Conservation (phyloP, 2,888 invertebrate genomes). For the Melanargia galathea region DNA sequence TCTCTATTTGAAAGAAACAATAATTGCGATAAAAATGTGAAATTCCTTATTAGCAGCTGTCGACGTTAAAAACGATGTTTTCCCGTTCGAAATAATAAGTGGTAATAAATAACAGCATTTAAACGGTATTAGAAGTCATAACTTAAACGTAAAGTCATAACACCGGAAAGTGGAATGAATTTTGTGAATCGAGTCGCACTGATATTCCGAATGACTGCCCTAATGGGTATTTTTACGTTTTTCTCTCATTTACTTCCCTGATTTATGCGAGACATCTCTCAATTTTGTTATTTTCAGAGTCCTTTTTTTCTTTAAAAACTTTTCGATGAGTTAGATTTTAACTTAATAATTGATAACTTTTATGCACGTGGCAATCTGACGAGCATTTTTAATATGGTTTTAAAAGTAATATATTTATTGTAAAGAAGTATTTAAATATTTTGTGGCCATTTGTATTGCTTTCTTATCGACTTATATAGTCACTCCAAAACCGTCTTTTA, state of each 20-base stretch:
- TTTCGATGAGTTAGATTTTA: slow-evolving; percentile 10
- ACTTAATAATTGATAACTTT: slow-evolving; percentile 19
- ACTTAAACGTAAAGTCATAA: slow-evolving; percentile 43
- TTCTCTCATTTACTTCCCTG: slow-evolving; percentile 65
- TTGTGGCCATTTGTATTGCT: no score
- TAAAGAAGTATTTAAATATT: no score
- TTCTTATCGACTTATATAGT: no score
- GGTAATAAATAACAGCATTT: slow-evolving; percentile 13
- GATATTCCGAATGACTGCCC: slow-evolving; percentile 70
- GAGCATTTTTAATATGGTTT: no score
- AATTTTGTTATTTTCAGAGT: slow-evolving; percentile 57
- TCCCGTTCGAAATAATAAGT: not conserved
- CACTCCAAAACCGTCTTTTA: no score
- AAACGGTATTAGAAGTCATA: slow-evolving; percentile 41
- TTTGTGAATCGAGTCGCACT: slow-evolving; percentile 62
- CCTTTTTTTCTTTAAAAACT: slow-evolving; percentile 22
- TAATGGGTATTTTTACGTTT: slow-evolving; percentile 66
- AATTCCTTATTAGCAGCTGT: not conserved
- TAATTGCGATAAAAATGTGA: no score
- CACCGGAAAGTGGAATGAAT: slow-evolving; percentile 57
- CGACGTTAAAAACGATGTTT: not conserved
- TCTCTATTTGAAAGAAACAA: no score
- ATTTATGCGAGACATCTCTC: slow-evolving; percentile 68
- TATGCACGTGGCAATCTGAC: no score
- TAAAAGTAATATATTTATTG: no score